Percentiles rank a stretch among this genome's conserved stretches.
phyloP scores from a whole-genome alignment of 1,140 invertebrate species.

The Pristionchus pacificus region DNA sequence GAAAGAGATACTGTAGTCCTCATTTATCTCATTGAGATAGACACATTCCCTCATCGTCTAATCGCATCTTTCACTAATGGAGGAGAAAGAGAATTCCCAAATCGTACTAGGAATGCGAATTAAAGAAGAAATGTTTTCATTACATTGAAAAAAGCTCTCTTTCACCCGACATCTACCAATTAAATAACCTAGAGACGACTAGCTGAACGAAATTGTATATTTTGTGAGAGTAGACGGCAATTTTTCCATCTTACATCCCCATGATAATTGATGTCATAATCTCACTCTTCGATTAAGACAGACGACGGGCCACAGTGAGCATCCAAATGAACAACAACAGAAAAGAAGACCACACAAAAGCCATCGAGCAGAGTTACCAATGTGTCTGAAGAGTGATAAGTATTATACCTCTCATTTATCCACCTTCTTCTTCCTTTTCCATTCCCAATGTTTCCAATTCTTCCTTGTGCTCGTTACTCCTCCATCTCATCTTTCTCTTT shows the following conservation, averaged over 20 bases:
- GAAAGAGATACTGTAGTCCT: too few relatives aligned
- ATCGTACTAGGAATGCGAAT: too few relatives aligned
- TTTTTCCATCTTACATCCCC: too few relatives aligned
- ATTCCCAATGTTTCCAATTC: background rate
- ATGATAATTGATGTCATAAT: too few relatives aligned
- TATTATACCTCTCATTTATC: background rate
- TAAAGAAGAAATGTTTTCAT: too few relatives aligned
- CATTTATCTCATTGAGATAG: background rate
- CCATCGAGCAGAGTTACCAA: conserved; percentile 43
- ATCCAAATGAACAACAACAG: conserved; percentile 55
- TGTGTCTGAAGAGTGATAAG: conserved; percentile 21
- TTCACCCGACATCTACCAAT: too few relatives aligned
- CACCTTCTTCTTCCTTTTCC: background rate
- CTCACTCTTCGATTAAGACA: conserved; percentile 51
- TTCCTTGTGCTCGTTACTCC: background rate
- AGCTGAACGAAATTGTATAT: too few relatives aligned
- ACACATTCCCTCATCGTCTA: background rate
- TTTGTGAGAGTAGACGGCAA: too few relatives aligned
- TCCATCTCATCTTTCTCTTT: background rate
- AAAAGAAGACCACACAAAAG: conserved; percentile 53
- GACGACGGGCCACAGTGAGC: conserved; percentile 55
- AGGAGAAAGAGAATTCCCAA: conserved; percentile 21
- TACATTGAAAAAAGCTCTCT: too few relatives aligned
- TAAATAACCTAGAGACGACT: too few relatives aligned
- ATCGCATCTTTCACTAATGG: background rate